These are phyloP conservation scores for Hepsetus odoe DNA, from an alignment of 2,113 vertebrate species.

Conservation along the genomic window DNA sequence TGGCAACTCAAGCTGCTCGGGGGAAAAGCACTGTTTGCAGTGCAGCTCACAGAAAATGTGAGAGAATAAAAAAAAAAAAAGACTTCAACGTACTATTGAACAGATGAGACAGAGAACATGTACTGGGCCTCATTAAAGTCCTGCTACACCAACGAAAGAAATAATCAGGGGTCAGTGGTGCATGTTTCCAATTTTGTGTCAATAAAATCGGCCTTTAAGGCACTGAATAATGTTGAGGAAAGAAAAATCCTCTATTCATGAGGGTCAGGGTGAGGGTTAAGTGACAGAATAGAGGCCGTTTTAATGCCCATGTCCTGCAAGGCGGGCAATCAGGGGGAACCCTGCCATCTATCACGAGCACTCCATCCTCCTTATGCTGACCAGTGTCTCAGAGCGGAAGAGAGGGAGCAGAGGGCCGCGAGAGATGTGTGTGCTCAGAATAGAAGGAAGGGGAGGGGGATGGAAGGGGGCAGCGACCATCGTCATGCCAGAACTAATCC, in stretches of 20 bases:
- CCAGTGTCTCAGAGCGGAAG: constrained; percentile 51
- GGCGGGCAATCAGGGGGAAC: neutral
- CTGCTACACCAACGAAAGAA: neutral
- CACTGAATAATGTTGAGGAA: too few species aligned
- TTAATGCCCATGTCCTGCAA: constrained; percentile 5
- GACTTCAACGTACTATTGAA: too few species aligned
- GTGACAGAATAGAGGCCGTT: neutral
- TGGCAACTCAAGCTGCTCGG: too few species aligned
- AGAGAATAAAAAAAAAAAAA: too few species aligned
- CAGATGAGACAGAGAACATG: too few species aligned
- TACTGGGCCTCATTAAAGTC: neutral
- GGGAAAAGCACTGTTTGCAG: too few species aligned
- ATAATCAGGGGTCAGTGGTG: neutral
- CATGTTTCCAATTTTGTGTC: neutral
- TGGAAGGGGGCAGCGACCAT: constrained; percentile 42
- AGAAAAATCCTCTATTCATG: neutral
- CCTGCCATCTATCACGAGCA: neutral
- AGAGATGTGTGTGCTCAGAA: constrained; percentile 39
- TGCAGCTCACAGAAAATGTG: too few species aligned
- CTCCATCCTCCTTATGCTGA: constrained; percentile 45
- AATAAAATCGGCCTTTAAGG: neutral
- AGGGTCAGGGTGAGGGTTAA: neutral
- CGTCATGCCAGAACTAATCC: constrained; percentile 69
- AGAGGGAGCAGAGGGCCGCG: constrained; percentile 45
- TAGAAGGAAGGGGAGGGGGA: constrained; percentile 48